Evolutionary conservation across 2,113 vertebrate species (phyloP).

Genomic region (Serinus canaria): DNA sequence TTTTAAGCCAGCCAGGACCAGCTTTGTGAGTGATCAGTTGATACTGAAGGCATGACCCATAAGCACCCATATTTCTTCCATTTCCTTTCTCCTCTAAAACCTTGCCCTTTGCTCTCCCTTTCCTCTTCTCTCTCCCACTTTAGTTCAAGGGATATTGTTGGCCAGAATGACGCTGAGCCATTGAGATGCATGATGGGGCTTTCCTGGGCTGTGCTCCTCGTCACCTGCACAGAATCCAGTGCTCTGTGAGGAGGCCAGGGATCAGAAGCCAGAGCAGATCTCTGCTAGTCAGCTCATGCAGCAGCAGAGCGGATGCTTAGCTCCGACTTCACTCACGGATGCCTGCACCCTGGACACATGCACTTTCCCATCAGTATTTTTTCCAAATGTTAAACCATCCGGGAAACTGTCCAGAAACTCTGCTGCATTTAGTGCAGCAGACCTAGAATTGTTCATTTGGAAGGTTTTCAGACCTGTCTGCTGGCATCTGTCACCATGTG

Average conservation of each 20-base stretch:
- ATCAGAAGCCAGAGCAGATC: background rate
- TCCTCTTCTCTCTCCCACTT: background rate
- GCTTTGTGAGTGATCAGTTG: background rate
- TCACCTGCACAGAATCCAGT: background rate
- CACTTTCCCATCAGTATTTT: background rate
- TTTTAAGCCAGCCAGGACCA: background rate
- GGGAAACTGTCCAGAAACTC: background rate
- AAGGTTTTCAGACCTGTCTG: conserved; percentile 55
- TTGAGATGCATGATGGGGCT: background rate
- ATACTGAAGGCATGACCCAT: background rate
- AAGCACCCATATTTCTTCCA: background rate
- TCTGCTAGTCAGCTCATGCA: background rate
- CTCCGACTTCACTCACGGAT: background rate
- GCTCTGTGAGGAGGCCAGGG: background rate
- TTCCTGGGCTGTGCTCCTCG: background rate
- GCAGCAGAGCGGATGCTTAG: background rate
- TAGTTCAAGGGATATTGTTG: background rate
- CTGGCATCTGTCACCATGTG: conserved; percentile 44
- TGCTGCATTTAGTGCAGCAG: background rate
- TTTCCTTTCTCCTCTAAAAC: background rate
- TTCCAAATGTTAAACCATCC: conserved; percentile 33
- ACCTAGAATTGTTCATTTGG: conserved; percentile 44
- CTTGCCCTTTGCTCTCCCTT: background rate
- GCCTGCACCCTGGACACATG: background rate
- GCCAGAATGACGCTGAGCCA: background rate